A percentile compares a stretch with the other conserved stretches of the same genome.
phyloP scores from a whole-genome alignment of 2,113 vertebrate genomes.

The Sturnus vulgaris region DNA sequence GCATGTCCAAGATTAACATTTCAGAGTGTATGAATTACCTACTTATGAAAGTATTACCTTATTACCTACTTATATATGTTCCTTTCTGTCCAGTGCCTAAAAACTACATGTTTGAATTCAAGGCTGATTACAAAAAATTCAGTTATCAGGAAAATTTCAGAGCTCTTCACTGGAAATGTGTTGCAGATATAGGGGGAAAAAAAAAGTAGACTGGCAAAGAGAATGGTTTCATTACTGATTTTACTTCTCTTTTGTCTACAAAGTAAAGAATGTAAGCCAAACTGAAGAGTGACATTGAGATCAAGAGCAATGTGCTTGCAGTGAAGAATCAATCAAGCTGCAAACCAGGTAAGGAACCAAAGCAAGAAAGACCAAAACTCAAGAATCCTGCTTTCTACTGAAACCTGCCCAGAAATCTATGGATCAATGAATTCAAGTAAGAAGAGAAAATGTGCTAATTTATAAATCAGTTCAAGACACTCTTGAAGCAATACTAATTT shows the following conservation, averaged over 20 bases:
- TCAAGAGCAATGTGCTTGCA: neutral
- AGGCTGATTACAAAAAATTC: neutral
- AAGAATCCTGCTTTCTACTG: neutral
- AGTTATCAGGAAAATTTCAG: neutral
- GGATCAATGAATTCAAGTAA: neutral
- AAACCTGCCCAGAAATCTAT: neutral
- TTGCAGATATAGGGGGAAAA: neutral
- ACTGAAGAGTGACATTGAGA: neutral
- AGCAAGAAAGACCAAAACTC: neutral
- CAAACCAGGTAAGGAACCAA: neutral
- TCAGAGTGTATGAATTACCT: neutral
- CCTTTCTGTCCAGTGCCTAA: neutral
- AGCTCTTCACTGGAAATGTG: neutral
- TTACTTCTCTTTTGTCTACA: neutral
- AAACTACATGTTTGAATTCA: neutral
- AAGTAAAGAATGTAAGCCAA: neutral
- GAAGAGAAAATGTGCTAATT: neutral
- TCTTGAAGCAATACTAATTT: neutral
- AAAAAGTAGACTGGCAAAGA: neutral
- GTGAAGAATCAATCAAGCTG: neutral
- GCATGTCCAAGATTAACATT: neutral
- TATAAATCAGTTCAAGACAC: neutral
- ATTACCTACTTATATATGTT: neutral
- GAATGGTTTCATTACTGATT: neutral
- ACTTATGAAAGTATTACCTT: neutral